phyloP scores from a whole-genome alignment of 2,113 vertebrate genomes.

The Glaucidium brasilianum region DNA sequence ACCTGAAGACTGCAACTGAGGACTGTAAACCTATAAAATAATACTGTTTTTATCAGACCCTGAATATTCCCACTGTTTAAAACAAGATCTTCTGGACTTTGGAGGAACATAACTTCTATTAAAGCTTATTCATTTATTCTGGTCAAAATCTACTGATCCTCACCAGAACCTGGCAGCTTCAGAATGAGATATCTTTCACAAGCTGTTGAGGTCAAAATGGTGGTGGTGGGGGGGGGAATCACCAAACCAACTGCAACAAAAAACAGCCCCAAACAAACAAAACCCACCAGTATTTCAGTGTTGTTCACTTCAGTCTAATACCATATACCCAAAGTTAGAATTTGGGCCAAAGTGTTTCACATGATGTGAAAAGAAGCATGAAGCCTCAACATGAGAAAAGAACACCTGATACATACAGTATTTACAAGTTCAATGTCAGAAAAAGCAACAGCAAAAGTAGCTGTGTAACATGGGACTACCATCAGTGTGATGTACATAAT shows the following conservation, averaged over 20 bases:
- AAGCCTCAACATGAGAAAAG: not conserved
- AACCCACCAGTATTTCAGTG: not conserved
- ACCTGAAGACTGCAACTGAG: not conserved
- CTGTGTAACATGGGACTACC: not conserved
- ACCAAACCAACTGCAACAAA: not conserved
- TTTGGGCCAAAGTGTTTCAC: not conserved
- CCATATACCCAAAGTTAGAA: not conserved
- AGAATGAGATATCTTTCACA: not conserved
- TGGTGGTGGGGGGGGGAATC: no score
- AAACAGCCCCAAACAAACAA: not conserved
- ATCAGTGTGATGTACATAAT: rapidly evolving
- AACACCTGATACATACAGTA: not conserved
- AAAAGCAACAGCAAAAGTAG: not conserved
- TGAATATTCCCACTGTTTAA: not conserved
- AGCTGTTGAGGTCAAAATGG: not conserved
- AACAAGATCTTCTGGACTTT: not conserved
- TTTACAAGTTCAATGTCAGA: not conserved
- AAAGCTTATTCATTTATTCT: not conserved
- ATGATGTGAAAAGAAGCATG: not conserved
- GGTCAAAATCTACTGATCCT: not conserved
- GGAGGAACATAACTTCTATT: not conserved
- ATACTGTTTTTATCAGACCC: not conserved
- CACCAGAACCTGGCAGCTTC: not conserved
- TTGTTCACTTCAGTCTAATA: not conserved
- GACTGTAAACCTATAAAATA: not conserved